Base-by-base conservation (phyloP, 2,888 invertebrate genomes). In the Athripsodes cinereus region DNA sequence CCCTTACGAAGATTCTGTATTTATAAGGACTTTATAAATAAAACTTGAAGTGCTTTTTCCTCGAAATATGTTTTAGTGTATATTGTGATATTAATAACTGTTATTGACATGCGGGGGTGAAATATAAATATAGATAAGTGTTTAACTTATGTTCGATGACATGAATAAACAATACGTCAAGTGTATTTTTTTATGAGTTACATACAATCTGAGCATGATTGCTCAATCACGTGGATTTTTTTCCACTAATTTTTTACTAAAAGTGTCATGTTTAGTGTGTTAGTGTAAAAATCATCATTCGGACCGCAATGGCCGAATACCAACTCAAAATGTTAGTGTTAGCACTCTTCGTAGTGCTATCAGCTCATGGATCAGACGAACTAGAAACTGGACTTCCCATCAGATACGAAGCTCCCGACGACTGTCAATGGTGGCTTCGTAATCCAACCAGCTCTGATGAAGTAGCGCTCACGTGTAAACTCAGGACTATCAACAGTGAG, bases 401-500 rank as follows among this genome's bases (percentile, higher is more conserved):
- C 62, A 76, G 78, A 66, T 90, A 91, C 73, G 91, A 91, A 73
- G 88, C 90, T 64, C 92, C 92, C 58, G 91, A 91, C 70, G 90
- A 92, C 72, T 93, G 92, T 69, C 86, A 88, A 69, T 88, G 88
- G 88, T 85, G 84, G 83, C 70, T 86, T 44, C 74, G 81, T 65
- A 85, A 80, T 68, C 81, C 80, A 63, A 82, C 78, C 56, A 79
- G 74, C 66, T 79, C 78, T 64, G 84, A 86, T 66, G 88, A 91
- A 74, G 88, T 90, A 62, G 84, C 87, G 18, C 81, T 90, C 64
- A 86, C 85, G 62, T 89, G 92, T 75, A 84, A 88, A 74, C 80
- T 92, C 68, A 80, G 92, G 66, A 87, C 91, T 53, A 89, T 92
- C 69, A 90, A 92, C 74, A 90, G 90, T 78, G 92, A 90, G 72